A percentile compares a stretch with the other conserved stretches of the same genome.
Evolutionary conservation across 2,797 vertebrate species (phyloP).

Genomic region (Sebastes matsubarae): DNA sequence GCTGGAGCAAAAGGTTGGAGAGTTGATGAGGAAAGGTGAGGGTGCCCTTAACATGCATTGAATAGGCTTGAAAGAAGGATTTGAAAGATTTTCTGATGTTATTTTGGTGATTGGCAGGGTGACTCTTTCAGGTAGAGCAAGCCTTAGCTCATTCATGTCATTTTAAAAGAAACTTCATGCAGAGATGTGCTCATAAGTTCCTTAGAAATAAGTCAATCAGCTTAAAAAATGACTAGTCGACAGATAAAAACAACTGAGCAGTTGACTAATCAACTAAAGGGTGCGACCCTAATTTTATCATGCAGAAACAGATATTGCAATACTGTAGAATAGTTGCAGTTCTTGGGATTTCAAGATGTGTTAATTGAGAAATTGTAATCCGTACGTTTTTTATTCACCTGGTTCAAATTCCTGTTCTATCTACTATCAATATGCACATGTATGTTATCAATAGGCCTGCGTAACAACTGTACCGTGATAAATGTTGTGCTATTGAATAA

Average conservation of each 20-base stretch:
- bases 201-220: too few relatives aligned
- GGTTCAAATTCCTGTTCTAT: slow-evolving; percentile 31
- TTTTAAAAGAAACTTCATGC: not conserved
- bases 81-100: not conserved
- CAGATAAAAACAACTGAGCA: too few relatives aligned
- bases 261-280: not conserved
- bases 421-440: slow-evolving; percentile 38
- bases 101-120: not conserved
- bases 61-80: not conserved
- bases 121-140: not conserved
- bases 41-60: not conserved
- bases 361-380: not conserved
- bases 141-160: not conserved
- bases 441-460: slow-evolving; percentile 45
- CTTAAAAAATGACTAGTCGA: too few relatives aligned
- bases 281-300: not conserved
- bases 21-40: not conserved
- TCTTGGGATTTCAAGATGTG: not conserved
- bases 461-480: slow-evolving; percentile 16
- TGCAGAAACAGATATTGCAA: not conserved
- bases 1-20: not conserved
- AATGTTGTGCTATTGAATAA: slow-evolving; percentile 22
- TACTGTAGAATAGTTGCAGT: not conserved
- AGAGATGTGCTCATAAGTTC: too few relatives aligned
- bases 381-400: not conserved